Evolutionary conservation across 2,113 vertebrate species (phyloP), one percentile per base, ranked within the genome.

Genomic region (Picathartes gymnocephalus): DNA sequence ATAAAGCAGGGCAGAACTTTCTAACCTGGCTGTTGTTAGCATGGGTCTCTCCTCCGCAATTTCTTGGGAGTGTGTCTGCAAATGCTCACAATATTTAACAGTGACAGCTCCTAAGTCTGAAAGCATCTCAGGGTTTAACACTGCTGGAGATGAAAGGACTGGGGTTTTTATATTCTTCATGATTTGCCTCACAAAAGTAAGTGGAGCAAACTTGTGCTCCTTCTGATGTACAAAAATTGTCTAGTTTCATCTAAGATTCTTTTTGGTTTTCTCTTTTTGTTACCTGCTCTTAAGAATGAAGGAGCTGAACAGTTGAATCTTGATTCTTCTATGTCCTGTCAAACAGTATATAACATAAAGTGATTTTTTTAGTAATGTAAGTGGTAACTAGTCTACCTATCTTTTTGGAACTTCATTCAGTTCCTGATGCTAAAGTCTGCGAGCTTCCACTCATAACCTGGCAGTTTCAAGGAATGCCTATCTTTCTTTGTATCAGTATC

Each of bases 31-130:
- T 93, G 31, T 13, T 74, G 20, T 42, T 81, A 60, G 42, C 48
- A 58, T 21, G 11, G 11, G 5, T 33, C 33, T 82, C 50, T 86
- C 31, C 62, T 68, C 4, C 0, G 0, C 31, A 71, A 23, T 64
- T 76, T 89, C 42, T 90, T 80, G 30, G 22, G 22, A 91, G 9
- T 7, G 12, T 73, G 50, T 81, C 65, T 35, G 76, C 7, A 12
- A 78, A 69, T 12, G 37, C 27, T 95, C 45, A 78, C 37, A 86
- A 23, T 61, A 88, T 77, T 69, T 81, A 33, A 60, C 42, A 61
- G 31, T 58, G 45, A 20, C 37, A 78, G 48, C 11, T 74, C 28
- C 0, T 31, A 74, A 60, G 24, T 25, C 56, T 88, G 69, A 71
- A 30, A 64, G 35, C 27, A 68, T 50, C 18, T 80, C 22, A 39